Conservation (phyloP, 2,113 vertebrate species). For the Istiophorus platypterus region DNA sequence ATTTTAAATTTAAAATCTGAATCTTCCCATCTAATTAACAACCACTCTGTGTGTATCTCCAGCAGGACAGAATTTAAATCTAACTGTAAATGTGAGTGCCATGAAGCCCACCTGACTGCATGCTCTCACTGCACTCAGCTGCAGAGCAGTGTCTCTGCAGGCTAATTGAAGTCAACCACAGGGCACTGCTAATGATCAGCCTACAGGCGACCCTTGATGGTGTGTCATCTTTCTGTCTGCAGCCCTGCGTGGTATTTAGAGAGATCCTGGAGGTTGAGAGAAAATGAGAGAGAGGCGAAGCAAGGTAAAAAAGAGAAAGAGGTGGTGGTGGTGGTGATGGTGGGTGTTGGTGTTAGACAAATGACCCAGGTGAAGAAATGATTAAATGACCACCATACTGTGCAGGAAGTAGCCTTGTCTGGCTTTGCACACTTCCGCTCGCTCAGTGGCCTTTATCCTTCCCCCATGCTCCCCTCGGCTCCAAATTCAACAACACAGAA, state of each 20-base stretch:
- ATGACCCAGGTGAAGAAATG: constrained; percentile 68
- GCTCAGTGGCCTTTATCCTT: constrained; percentile 67
- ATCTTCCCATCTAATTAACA: constrained; percentile 7
- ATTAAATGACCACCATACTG: constrained; percentile 69
- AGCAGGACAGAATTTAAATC: neutral
- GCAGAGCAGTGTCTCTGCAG: constrained; percentile 57
- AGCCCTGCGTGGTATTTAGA: constrained; percentile 67
- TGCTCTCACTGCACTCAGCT: constrained; percentile 30
- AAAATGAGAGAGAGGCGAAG: constrained; percentile 45
- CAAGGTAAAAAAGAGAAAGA: constrained; percentile 1
- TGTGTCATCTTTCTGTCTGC: constrained; percentile 68
- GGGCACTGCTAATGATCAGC: constrained; percentile 75
- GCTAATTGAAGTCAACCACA: constrained; percentile 79
- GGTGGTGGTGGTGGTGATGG: neutral
- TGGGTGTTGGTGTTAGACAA: constrained; percentile 36
- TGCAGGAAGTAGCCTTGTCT: constrained; percentile 71
- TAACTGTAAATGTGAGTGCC: constrained; percentile 23
- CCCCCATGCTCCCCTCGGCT: constrained; percentile 22
- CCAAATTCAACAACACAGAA: constrained; percentile 68
- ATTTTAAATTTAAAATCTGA: neutral
- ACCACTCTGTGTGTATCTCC: neutral
- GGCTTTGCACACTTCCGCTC: constrained; percentile 74
- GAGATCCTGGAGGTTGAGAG: constrained; percentile 33
- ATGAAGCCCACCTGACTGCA: constrained; percentile 43
- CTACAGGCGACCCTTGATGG: constrained; percentile 61